These are phyloP conservation scores for Furcifer pardalis DNA, from an alignment of 2,797 vertebrate species.

Conservation along the genomic window DNA sequence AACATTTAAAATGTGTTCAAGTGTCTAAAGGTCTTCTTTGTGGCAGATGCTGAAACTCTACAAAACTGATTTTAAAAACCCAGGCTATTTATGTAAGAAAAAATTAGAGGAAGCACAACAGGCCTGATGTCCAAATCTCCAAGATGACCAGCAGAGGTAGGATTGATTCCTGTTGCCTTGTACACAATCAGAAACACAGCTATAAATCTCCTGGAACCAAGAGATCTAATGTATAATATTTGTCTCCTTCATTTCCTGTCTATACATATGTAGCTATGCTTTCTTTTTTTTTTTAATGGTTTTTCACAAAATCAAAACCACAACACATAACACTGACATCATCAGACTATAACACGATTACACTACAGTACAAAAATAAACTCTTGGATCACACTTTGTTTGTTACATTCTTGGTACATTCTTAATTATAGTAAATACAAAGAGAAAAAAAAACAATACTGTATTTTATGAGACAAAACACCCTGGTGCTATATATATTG, in stretches of 20 bases:
- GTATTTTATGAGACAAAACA: too few species aligned
- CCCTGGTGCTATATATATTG: too few species aligned
- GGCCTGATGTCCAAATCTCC: not conserved
- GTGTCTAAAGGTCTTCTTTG: not conserved
- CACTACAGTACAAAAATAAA: too few species aligned
- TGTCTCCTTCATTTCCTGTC: not conserved
- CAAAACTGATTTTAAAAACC: not conserved
- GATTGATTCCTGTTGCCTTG: not conserved
- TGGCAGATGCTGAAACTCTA: not conserved
- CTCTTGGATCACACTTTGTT: too few species aligned
- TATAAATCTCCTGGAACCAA: not conserved
- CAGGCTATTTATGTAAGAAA: not conserved
- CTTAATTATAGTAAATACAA: too few species aligned
- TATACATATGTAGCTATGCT: too few species aligned
- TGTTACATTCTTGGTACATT: too few species aligned
- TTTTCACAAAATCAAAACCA: too few species aligned
- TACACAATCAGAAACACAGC: not conserved
- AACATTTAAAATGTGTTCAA: conserved; percentile 11
- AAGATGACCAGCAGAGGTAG: not conserved
- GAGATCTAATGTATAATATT: not conserved
- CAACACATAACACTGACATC: too few species aligned
- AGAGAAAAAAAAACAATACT: too few species aligned
- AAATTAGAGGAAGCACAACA: not conserved
- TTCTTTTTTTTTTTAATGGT: too few species aligned
- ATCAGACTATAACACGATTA: too few species aligned